A percentile compares a stretch with the other conserved stretches of the same genome.
phyloP scores from a whole-genome alignment of 1,140 invertebrate genomes.

The Camponotus pennsylvanicus region DNA sequence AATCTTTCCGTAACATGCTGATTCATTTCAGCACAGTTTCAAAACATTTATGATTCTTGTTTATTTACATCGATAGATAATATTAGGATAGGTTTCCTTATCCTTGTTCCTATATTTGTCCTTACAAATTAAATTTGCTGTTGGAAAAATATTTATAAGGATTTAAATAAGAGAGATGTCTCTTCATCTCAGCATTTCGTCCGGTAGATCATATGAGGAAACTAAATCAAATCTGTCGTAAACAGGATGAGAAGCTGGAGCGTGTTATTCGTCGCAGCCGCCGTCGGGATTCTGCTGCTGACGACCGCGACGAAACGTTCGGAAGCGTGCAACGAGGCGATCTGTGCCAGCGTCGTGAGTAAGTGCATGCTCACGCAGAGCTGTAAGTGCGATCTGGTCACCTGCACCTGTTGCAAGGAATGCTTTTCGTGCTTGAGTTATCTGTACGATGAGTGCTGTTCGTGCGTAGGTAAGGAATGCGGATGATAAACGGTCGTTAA shows the following conservation, averaged over 20 bases:
- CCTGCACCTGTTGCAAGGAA: constrained; percentile 96
- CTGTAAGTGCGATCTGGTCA: constrained; percentile 96
- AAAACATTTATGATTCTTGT: not conserved
- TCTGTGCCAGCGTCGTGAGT: constrained; percentile 97
- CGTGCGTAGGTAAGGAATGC: constrained; percentile 94
- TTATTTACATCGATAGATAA: not conserved
- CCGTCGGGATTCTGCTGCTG: constrained; percentile 72
- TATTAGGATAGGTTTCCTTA: not conserved
- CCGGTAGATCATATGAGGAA: not conserved
- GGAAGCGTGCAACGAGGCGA: constrained; percentile 93
- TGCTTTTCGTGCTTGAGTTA: constrained; percentile 96
- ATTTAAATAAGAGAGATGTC: not conserved
- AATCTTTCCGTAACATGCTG: not conserved
- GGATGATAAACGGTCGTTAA: not conserved
- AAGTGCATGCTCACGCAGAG: constrained; percentile 98
- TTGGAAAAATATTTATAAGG: not conserved
- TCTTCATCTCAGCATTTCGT: not conserved
- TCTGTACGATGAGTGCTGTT: constrained; percentile 97
- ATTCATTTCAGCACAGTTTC: not conserved
- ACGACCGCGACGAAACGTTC: constrained; percentile 65
- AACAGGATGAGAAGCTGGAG: constrained; percentile 78
- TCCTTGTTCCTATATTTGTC: not conserved
- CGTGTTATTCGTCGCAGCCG: constrained; percentile 62
- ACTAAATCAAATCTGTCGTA: constrained; percentile 41
- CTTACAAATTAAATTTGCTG: not conserved